Evolutionary conservation across 2,888 invertebrate genomes (phyloP).

Genomic region (Synanthedon myopaeformis): DNA sequence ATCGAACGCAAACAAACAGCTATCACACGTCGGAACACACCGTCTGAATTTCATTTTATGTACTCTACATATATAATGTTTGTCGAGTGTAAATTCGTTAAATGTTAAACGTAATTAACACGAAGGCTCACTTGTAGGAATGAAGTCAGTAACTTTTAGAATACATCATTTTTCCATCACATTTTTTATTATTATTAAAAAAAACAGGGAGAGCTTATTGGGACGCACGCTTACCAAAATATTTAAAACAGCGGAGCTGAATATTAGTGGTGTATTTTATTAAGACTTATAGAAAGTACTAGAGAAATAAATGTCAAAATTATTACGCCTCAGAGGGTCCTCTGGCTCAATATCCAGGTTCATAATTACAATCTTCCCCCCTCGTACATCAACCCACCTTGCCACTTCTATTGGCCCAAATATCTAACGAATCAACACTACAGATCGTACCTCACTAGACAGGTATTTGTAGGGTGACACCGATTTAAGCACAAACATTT

Average conservation of each 20-base stretch:
- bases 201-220: no score
- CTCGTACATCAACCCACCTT: constrained; percentile 1
- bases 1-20: constrained; percentile 42
- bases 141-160: no score
- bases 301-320: background rate
- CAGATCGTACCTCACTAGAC: constrained; percentile 16
- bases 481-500: constrained; percentile 1
- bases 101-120: no score
- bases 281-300: no score
- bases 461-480: constrained; percentile 14
- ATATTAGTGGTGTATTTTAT: no score
- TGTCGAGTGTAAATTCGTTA: background rate
- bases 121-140: no score
- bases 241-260: no score
- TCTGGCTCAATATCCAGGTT: background rate
- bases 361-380: constrained; percentile 1
- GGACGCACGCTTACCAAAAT: no score
- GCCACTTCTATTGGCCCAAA: constrained; percentile 18
- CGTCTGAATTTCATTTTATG: background rate
- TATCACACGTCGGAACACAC: constrained; percentile 15
- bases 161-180: no score
- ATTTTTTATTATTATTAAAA: no score
- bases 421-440: constrained; percentile 25
- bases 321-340: background rate
- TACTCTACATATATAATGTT: background rate